These are phyloP conservation scores for Darevskia mixta DNA, from an alignment of 2,797 vertebrate genomes.

Conservation along the genomic window DNA sequence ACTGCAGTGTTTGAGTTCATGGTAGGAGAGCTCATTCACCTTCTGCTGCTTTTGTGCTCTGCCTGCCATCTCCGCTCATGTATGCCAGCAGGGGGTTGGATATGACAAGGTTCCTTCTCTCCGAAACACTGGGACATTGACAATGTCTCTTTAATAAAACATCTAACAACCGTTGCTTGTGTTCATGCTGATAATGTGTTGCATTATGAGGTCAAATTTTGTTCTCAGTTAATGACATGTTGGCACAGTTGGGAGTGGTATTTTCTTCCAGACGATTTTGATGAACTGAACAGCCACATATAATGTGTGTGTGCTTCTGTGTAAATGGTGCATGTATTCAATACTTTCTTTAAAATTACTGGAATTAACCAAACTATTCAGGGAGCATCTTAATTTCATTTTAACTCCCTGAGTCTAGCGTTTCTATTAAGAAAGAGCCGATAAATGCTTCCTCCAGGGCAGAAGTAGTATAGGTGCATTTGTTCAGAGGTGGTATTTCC, in stretches of 20 bases:
- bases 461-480: neutral
- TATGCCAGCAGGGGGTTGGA: neutral
- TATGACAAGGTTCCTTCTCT: neutral
- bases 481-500: neutral
- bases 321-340: neutral
- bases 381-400: neutral
- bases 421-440: neutral
- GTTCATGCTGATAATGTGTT: conserved; percentile 20
- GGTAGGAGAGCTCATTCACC: neutral
- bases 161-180: conserved; percentile 8
- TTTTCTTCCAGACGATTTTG: conserved; percentile 1
- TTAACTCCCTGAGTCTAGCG: neutral
- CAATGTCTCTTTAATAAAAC: neutral
- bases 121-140: conserved; percentile 15
- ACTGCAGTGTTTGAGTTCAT: neutral
- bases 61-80: neutral
- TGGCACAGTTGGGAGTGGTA: neutral
- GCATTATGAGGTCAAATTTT: conserved; percentile 25
- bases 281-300: neutral
- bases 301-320: neutral
- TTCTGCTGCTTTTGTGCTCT: conserved; percentile 19
- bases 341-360: neutral
- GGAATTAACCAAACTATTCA: neutral
- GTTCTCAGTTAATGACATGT: neutral
- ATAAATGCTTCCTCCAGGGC: neutral